Percentiles rank a stretch among this genome's conserved stretches.
These are phyloP conservation scores for Crotalus helleri DNA, from an alignment of 2,113 vertebrate genomes.

Conservation along the genomic window DNA sequence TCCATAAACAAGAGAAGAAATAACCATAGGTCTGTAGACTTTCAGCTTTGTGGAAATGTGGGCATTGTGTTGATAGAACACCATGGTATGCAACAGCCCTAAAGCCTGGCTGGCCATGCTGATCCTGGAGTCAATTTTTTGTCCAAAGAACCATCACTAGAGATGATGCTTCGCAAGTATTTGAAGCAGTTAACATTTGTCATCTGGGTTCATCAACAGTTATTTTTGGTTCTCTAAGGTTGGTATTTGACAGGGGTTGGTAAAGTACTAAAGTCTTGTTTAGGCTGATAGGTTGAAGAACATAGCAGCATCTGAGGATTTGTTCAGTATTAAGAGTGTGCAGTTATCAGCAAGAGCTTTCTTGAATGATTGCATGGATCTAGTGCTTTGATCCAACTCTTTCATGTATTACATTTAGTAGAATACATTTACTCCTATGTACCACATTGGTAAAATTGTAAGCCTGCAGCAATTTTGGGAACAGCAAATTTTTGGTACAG, in stretches of 20 bases:
- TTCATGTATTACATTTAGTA: background rate
- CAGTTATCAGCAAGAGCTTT: background rate
- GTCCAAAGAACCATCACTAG: background rate
- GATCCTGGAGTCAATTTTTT: background rate
- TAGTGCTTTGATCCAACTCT: background rate
- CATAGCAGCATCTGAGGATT: background rate
- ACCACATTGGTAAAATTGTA: background rate
- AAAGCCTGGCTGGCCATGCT: background rate
- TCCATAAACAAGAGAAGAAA: background rate
- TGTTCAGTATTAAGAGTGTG: background rate
- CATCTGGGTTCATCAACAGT: background rate
- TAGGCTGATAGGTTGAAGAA: background rate
- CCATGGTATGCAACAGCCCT: background rate
- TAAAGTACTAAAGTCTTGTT: background rate
- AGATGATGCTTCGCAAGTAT: background rate
- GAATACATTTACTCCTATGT: background rate
- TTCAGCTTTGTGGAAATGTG: background rate
- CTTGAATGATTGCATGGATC: background rate
- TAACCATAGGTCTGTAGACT: background rate
- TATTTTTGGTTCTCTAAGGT: background rate
- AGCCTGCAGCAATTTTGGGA: background rate
- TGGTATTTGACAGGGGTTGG: background rate
- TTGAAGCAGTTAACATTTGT: background rate
- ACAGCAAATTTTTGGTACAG: background rate
- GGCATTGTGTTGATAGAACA: background rate